Base-by-base conservation (phyloP, 1,140 invertebrate genomes). In the Neelides sp. region DNA sequence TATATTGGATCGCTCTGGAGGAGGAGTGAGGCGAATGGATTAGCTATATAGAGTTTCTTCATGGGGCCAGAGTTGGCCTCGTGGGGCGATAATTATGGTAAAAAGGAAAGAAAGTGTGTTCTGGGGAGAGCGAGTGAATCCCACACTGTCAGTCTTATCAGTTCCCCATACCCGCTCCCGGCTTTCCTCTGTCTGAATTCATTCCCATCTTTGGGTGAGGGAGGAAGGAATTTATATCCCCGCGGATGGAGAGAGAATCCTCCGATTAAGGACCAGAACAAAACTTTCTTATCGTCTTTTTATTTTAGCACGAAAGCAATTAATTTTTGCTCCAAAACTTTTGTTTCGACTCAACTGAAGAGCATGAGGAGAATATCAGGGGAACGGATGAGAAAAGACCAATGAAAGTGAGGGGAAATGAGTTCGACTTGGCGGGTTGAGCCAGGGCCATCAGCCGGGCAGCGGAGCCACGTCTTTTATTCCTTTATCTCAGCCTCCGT, bases 281-380 rank as follows among this genome's bases (percentile, higher is more conserved):
- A 42, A 50, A 50, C 22, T 42, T 50, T 42, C 44, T 47, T 47
- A 47, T 47, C 44, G 44, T 35, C 44, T 47, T 51, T 51, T 51
- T 51, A 44, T 51, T 51, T 51, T 51, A 51, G 49, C 49, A 51
- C 49, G 41, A 44, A 37, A 44, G 49, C 49, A 51, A 51, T 51
- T 51, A 51, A 51, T 51, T 51, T 51, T 51, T 51, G 41, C 49
- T 43, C 34, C 49, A 34, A 44, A 39, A 36, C n/a, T n/a, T n/a
- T n/a, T n/a, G n/a, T n/a, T n/a, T n/a, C n/a, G n/a, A n/a, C n/a
- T n/a, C n/a, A n/a, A n/a, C n/a, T n/a, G 23, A 3, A 4, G 19
- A 20, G 4, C n/a, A 34, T 34, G 30, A 20, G 40, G 4, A 42
- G 22, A 22, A n/a, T 4, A 42, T 10, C 23, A 5, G 5, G 19